A percentile compares a stretch with the other conserved stretches of the same genome.
phyloP scores from a whole-genome alignment of 2,797 vertebrate genomes.

The Acanthis flammea region DNA sequence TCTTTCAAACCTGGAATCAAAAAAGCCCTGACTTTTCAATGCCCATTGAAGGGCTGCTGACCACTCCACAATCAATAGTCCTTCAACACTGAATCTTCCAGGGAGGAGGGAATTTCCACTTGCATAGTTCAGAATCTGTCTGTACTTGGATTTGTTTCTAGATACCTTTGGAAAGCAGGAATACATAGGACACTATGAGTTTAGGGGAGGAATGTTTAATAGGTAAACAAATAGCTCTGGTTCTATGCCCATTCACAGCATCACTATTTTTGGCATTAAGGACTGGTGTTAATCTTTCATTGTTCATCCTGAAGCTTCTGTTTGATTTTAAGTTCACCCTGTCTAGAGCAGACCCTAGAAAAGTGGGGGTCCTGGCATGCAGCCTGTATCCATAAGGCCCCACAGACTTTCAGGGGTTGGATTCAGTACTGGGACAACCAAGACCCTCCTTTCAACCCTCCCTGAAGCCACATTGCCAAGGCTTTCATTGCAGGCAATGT shows the following conservation, averaged over 20 bases:
- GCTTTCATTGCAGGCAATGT: background rate
- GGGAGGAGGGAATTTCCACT: background rate
- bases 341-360: background rate
- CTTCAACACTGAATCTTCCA: background rate
- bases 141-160: background rate
- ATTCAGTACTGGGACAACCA: background rate
- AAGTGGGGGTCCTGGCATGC: background rate
- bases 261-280: background rate
- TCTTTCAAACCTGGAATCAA: background rate
- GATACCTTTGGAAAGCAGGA: background rate
- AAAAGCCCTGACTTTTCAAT: background rate
- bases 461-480: background rate
- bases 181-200: background rate
- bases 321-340: background rate
- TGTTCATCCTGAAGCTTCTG: background rate
- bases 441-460: background rate
- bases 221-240: background rate
- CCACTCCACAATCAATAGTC: background rate
- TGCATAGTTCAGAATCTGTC: background rate
- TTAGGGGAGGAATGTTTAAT: background rate
- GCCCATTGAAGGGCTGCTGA: background rate
- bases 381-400: background rate
- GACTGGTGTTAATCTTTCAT: background rate
- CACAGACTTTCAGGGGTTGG: background rate
- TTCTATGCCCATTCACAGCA: background rate